Evolutionary conservation across 2,888 invertebrate species (phyloP).

Genomic region (Steinernema hermaphroditum): DNA sequence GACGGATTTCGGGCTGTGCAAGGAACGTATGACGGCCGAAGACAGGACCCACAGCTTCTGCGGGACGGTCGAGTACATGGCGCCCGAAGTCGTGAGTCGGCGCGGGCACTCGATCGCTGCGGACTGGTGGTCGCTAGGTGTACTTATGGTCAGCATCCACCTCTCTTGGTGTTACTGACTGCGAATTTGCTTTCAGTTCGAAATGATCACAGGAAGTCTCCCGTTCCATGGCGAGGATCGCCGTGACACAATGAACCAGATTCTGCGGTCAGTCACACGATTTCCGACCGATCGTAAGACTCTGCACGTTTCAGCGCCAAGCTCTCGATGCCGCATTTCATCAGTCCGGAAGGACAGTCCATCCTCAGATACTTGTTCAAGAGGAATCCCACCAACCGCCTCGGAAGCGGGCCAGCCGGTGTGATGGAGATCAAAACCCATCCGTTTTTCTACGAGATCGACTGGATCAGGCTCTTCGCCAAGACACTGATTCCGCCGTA

Average conservation of each 20-base stretch:
- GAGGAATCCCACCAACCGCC: conserved; percentile 86
- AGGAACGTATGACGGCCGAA: conserved; percentile 79
- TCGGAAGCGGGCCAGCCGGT: conserved; percentile 71
- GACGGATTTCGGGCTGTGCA: conserved; percentile 97
- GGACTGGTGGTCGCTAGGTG: conserved; percentile 99
- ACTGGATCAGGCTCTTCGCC: conserved; percentile 82
- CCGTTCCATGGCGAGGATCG: conserved; percentile 91
- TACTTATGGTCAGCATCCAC: conserved; percentile 77
- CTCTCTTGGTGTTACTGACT: no score
- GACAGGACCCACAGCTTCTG: conserved; percentile 75
- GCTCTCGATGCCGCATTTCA: conserved; percentile 94
- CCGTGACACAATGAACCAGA: conserved; percentile 97
- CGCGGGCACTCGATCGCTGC: conserved; percentile 97
- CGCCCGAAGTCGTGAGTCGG: conserved; percentile 97
- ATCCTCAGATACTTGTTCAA: conserved; percentile 91
- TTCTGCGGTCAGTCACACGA: conserved; percentile 75
- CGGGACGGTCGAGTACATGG: conserved; percentile 99
- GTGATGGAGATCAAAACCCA: conserved; percentile 86
- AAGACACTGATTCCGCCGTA: conserved; percentile 86
- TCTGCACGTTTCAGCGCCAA: conserved; percentile 74
- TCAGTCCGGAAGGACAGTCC: conserved; percentile 92
- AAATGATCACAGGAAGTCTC: conserved; percentile 96
- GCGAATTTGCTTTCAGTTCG: conserved; percentile 77
- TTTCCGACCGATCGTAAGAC: background rate
- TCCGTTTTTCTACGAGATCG: conserved; percentile 89